Evolutionary conservation across 2,888 invertebrate genomes (phyloP), one percentile per base, ranked within the genome.

Genomic region (Onchidella celtica): DNA sequence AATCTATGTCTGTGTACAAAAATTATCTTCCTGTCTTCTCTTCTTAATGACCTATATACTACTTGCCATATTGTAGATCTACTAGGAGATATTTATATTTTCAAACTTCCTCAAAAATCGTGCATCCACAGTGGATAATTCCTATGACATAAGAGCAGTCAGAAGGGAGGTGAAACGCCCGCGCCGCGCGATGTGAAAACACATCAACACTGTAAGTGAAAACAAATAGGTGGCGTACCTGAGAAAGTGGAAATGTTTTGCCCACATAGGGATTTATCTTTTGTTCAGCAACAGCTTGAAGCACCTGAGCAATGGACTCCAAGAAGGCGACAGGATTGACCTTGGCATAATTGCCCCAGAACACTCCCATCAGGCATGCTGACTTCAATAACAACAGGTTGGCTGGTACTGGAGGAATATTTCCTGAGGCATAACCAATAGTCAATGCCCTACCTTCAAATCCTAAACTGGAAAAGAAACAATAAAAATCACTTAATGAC

Each of bases 271-370:
- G 95, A 24, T 93, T 94, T 79, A 96, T 95, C n/a, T 95, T 92
- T 32, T 95, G 95, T 86, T 95, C 95, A 83, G 95, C 95, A 47
- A 95, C 95, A 90, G 95, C 94, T 85, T 95, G 94, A 81, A 96
- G 92, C 3, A 95, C 94, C 89, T 95, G 95, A 63, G 94, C 93
- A 29, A 95, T 94, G n/a, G 94, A 93, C 90, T 94, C 93, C 92
- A 94, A 93, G 91, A 95, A 96, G 83, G 94, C 94, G 77, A 92
- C 92, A 9, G 86, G 87, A 59, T 87, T 79, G 72, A 94, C 93
- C 79, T 94, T 93, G 65, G 91, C 91, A 32, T 95, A 92, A 83
- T 94, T 94, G 11, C 90, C 90, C 90, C 90, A 91, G 72, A 84
- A 90, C 21, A 95, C 93, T 2, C 95, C 95, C 32, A 94, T 93